A percentile compares a stretch with the other conserved stretches of the same genome.
Conservation (phyloP, 1,140 invertebrate species). For the Plutomurus gul region DNA sequence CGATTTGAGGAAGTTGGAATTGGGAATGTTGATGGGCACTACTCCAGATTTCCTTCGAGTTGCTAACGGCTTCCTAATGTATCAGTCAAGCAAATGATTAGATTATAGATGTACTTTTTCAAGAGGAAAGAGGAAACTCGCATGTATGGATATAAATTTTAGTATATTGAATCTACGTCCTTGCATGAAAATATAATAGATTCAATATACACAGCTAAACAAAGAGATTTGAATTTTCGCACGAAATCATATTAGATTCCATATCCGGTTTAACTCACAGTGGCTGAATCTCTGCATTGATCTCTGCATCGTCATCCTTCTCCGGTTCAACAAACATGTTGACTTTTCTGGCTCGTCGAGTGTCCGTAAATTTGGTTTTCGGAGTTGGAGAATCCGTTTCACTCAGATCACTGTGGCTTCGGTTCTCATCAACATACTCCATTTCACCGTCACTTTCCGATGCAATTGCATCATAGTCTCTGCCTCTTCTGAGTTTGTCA, state of each 20-base stretch:
- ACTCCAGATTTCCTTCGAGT: constrained; percentile 31
- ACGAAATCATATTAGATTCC: too few relatives aligned
- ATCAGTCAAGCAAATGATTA: too few relatives aligned
- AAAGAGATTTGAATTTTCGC: too few relatives aligned
- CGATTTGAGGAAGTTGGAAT: constrained; percentile 32
- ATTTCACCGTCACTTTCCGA: constrained; percentile 19
- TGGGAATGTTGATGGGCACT: constrained; percentile 35
- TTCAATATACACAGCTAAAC: too few relatives aligned
- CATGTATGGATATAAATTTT: neutral
- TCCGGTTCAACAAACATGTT: neutral
- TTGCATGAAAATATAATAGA: too few relatives aligned
- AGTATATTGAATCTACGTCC: too few relatives aligned
- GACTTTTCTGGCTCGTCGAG: neutral
- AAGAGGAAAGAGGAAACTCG: neutral
- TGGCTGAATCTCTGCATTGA: constrained; percentile 10
- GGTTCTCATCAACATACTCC: neutral
- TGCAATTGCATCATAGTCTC: neutral
- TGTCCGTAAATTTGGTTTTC: neutral
- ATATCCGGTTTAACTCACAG: neutral
- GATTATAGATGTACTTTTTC: too few relatives aligned
- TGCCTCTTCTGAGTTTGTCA: neutral
- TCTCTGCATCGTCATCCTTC: neutral
- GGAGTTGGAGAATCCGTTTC: constrained; percentile 7
- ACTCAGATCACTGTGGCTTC: constrained; percentile 1
- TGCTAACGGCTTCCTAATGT: constrained; percentile 33